Evolutionary conservation across 2,113 vertebrate genomes (phyloP), one percentile per base, ranked within the genome.

Genomic region (Sula dactylatra): DNA sequence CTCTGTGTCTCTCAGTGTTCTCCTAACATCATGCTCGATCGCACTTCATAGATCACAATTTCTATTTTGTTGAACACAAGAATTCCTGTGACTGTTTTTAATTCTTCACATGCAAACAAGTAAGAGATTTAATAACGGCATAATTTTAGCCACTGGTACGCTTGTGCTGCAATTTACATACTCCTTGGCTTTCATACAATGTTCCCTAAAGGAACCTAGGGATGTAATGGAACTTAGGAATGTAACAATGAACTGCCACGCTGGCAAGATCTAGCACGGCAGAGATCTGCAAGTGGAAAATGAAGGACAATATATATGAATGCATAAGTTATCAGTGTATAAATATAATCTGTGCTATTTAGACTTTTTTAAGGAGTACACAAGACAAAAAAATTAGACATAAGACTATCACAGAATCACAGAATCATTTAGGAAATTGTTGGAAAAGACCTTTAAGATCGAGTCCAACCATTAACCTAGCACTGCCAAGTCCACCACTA

Each of bases 381-480:
- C 21, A 50, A 36, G 21, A 20, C 9, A 42, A 70, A 49, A 78
- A 79, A 58, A 34, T 22, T 26, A 91, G 19, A 34, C 16, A 14
- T 18, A 61, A 72, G n/a, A 71, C 45, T 44, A 29, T 34, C 12
- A 59, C 1, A 21, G 22, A 64, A 56, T 21, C 19, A 61, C 3
- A 17, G 34, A 61, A 54, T 22, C 9, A 26, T 34, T 73, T 44
- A 36, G 21, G 44, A 45, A 45, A 16, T 18, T 15, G 45, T 22
- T 82, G 52, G 42, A 36, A 66, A 44, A 74, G 27, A 38, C 11
- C 17, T 16, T 29, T 16, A 26, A n/a, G 38, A 42, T 8, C 2
- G 4, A 50, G 27, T 27, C 12, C 36, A 74, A 15, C 17, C 0
- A 0, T 66, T 9, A 36, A 58, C n/a, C 31, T 4, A 42, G 3